Evolutionary conservation across 2,797 vertebrate genomes (phyloP).

Genomic region (Lagorchestes hirsutus): DNA sequence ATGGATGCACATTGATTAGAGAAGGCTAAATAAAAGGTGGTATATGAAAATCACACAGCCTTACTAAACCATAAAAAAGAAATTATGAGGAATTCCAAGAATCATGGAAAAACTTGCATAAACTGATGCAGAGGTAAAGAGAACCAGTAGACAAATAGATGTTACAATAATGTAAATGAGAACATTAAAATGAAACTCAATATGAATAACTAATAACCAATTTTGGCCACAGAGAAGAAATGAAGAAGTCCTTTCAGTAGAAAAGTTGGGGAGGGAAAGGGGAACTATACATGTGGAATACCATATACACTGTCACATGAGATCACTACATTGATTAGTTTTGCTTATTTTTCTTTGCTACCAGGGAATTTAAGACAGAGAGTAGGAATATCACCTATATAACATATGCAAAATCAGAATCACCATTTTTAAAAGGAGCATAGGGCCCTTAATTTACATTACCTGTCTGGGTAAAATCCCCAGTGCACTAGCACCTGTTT

Average conservation of each 20-base stretch:
- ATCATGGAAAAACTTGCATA: not conserved
- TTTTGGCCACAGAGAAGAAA: not conserved
- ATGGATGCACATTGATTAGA: not conserved
- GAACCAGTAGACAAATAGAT: not conserved
- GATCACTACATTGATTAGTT: not conserved
- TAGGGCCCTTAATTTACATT: constrained; percentile 68
- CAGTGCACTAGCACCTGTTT: constrained; percentile 98
- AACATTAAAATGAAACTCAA: not conserved
- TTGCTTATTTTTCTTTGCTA: not conserved
- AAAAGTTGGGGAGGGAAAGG: not conserved
- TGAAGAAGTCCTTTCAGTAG: not conserved
- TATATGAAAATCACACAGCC: not conserved
- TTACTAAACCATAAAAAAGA: not conserved
- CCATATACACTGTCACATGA: not conserved
- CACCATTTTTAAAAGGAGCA: not conserved
- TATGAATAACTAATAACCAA: not conserved
- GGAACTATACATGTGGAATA: not conserved
- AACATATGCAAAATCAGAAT: not conserved
- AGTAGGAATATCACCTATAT: not conserved
- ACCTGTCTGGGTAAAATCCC: constrained; percentile 97
- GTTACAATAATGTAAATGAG: not conserved
- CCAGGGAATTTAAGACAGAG: not conserved
- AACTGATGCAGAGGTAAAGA: not conserved
- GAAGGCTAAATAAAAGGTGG: not conserved
- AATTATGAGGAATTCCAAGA: not conserved